Base-by-base conservation (phyloP, 2,113 vertebrate genomes). In the Lontra canadensis region DNA sequence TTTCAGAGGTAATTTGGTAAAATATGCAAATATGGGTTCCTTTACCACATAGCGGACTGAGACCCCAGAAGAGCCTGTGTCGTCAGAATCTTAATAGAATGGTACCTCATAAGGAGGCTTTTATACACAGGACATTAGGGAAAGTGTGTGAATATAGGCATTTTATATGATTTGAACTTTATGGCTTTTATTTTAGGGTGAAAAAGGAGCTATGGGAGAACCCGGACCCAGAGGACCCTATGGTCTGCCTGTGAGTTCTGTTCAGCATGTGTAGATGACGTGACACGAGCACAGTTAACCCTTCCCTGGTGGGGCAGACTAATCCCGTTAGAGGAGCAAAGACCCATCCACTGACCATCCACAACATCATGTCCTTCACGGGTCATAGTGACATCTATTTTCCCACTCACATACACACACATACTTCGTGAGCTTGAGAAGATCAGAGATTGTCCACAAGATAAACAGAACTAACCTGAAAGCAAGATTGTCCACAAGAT, bases 171-270 rank as follows among this genome's bases (percentile, higher is more conserved):
- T 14, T 31, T 94, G 34, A 92, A 91, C 59, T 89, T 97, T 97
- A 87, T 57, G 34, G 88, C 84, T 98, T 97, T 97, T 42, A 11
- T 98, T 98, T 93, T 81, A 99, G 99, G 99, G 99, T 94, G 99
- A 99, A 98, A 99, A 99, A 78, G 99, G 99, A 98, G 82, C 98
- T 36, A 29, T 93, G 74, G 99, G 99, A 79, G 99, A 99, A 76
- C 99, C 99, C 79, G 99, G 99, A 98, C 99, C 99, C 86, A 99
- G 99, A 98, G 99, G 99, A 98, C 99, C 99, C 0, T 99, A 99
- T 2, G 99, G 99, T 97, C 98, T 99, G 95, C 99, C 99, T 98
- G 99, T 99, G 98, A 99, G 99, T 99, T 96, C 83, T 73, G 25
- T 21, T 29, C 34, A 4, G 94, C 93, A 84, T 86, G 94, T 29